Base-by-base conservation (phyloP, 2,797 vertebrate species). In the Fistularia commersonii region DNA sequence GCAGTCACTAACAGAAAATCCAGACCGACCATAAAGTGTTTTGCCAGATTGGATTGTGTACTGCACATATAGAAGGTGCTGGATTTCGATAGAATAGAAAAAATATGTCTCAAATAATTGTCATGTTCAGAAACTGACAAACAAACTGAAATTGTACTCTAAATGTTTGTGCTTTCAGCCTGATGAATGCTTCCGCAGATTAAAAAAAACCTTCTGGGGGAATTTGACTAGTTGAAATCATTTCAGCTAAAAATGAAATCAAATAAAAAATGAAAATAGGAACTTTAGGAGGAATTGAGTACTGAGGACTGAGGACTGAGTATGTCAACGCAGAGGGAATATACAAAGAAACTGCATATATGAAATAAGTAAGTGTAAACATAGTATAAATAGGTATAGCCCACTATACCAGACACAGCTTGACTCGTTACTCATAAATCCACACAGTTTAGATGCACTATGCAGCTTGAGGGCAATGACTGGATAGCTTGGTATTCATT, bases 1-100 rank as follows among this genome's bases (percentile, higher is more conserved):
- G 69, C 75, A 78, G 68, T 8, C 54, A 67, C 76, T 91, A 83
- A 89, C 77, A 75, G 77, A 74, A 86, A 85, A 90, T 86, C 84
- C 89, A 89, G 88, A 88, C 81, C 31, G 49, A 72, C 40, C 41
- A 45, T 45, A 79, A 84, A 90, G 74, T 67, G 79, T 70, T 90
- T 87, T 72, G 64, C 77, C 89, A 90, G 86, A 87, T 66, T 69
- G 73, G 51, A 55, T 72, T 58, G 66, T 77, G 53, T 35, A 57
- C 45, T 43, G 44, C 51, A 64, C 60, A 58, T 57, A 64, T 56
- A 66, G 56, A 63, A 66, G 50, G 64, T 37, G 37, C 36, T 12
- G 55, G 35, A 64, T 35, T 78, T 81, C 78, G 76, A 64, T 66
- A 8, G 65, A 50, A 50, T 51, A 53, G 43, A 46, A 33, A 64